Evolutionary conservation across 2,888 invertebrate species (phyloP), one percentile per base, ranked within the genome.

Genomic region (Tuta absoluta): DNA sequence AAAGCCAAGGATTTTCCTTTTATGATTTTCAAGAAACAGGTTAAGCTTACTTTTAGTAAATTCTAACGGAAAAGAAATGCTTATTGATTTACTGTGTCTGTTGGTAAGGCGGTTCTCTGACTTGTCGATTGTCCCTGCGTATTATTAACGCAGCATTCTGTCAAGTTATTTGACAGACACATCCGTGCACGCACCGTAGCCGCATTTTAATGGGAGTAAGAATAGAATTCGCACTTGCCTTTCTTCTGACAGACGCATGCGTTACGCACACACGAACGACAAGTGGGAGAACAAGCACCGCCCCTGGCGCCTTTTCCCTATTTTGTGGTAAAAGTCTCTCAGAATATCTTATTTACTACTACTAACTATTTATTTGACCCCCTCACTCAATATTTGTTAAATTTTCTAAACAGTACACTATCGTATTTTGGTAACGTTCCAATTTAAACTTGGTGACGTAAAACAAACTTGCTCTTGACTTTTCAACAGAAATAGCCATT

Each of bases 401-500:
- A 24, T 24, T 53, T n/a, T 24, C 23, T 3, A n/a, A 24, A 53
- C 28, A 53, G 11, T 21, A 14, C 28, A 7, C 28, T 14, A 14
- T 24, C 24, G 0, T 19, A 17, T 53, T 53, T 49, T 21, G 0
- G 2, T n/a, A 12, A 14, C 24, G 24, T 24, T 53, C 28, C 53
- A 53, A 53, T 21, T 53, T 53, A 53, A 53, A n/a, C 53, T 53
- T 53, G 14, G 53, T 53, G n/a, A 28, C 53, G 28, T 53, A n/a
- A 23, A 49, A 49, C 49, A 49, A 53, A 53, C 11, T 53, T 53
- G 53, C n/a, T 28, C 14, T 28, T 5, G 53, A 53, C 24, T 53
- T 49, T 53, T 21, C 53, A 53, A 14, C 21, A 28, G 8, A 33
- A 8, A 19, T 1, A 1, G 19, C 21, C 49, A 21, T 49, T 53